Percentiles rank a stretch among this genome's conserved stretches.
Evolutionary conservation across 2,797 vertebrate genomes (phyloP).

Genomic region (Bradypodion pumilum): DNA sequence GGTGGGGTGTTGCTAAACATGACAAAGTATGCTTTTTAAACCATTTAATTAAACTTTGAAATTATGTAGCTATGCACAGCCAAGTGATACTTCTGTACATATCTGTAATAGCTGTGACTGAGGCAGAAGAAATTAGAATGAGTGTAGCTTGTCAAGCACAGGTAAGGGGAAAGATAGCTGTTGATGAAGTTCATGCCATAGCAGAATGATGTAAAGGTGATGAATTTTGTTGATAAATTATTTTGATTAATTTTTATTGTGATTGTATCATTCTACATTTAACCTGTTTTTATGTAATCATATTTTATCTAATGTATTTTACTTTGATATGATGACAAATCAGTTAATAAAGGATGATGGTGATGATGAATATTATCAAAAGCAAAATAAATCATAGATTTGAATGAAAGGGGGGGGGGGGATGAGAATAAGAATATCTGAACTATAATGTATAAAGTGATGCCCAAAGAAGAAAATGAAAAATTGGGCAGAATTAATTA

Average conservation of each 20-base stretch:
- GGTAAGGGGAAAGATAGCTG: neutral
- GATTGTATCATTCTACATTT: too few relatives aligned
- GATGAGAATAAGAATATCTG: neutral
- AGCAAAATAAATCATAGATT: neutral
- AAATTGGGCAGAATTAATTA: neutral
- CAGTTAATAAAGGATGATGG: too few relatives aligned
- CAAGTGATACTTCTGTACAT: neutral
- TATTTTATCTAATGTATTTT: too few relatives aligned
- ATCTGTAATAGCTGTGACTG: neutral
- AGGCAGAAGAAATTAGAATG: neutral
- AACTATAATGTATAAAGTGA: neutral
- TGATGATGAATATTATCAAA: neutral
- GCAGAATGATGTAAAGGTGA: too few relatives aligned
- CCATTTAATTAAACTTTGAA: constrained; percentile 19
- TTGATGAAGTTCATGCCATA: neutral
- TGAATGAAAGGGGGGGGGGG: too few relatives aligned
- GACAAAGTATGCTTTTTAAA: neutral
- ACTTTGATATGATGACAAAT: too few relatives aligned
- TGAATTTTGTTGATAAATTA: too few relatives aligned
- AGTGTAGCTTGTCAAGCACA: neutral
- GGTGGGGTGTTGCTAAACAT: constrained; percentile 34
- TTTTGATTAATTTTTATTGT: too few relatives aligned
- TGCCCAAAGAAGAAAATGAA: neutral
- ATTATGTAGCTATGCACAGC: neutral
- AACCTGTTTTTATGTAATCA: too few relatives aligned